phyloP scores from a whole-genome alignment of 2,888 invertebrate species.

The Fragum whitleyi region DNA sequence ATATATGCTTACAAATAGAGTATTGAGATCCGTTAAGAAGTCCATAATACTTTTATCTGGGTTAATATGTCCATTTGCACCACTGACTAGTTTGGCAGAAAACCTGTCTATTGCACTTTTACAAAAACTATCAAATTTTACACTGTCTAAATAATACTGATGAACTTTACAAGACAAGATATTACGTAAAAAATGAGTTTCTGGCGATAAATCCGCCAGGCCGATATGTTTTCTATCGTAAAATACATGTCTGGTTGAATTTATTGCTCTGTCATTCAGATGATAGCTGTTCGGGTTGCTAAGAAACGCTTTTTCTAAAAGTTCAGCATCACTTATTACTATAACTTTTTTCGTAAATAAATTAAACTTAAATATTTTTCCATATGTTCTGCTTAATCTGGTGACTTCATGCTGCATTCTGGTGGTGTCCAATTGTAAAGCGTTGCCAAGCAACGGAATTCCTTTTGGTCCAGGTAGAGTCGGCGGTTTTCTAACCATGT shows the following conservation, averaged over 20 bases:
- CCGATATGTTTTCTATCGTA: conserved; percentile 62
- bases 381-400: conserved; percentile 42
- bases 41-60: conserved; percentile 27
- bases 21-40: conserved; percentile 35
- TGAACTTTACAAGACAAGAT: conserved; percentile 42
- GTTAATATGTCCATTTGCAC: conserved; percentile 4
- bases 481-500: background rate
- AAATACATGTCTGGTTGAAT: conserved; percentile 53
- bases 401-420: conserved; percentile 45
- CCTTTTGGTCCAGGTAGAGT: conserved; percentile 46
- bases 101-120: conserved; percentile 36
- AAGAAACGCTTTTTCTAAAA: conserved; percentile 43
- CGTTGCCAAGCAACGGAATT: conserved; percentile 47
- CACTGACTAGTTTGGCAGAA: conserved; percentile 28
- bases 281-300: conserved; percentile 26
- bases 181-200: conserved; percentile 45
- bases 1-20: conserved; percentile 38
- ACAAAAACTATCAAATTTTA: conserved; percentile 32
- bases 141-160: conserved; percentile 39
- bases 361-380: conserved; percentile 45
- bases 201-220: conserved; percentile 43
- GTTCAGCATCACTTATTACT: conserved; percentile 34
- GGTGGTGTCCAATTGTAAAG: conserved; percentile 51
- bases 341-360: conserved; percentile 47
- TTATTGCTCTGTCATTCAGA: conserved; percentile 51